Percentiles rank a stretch among this genome's conserved stretches.
Conservation (phyloP, 2,888 invertebrate species). For the Aquatica leii region DNA sequence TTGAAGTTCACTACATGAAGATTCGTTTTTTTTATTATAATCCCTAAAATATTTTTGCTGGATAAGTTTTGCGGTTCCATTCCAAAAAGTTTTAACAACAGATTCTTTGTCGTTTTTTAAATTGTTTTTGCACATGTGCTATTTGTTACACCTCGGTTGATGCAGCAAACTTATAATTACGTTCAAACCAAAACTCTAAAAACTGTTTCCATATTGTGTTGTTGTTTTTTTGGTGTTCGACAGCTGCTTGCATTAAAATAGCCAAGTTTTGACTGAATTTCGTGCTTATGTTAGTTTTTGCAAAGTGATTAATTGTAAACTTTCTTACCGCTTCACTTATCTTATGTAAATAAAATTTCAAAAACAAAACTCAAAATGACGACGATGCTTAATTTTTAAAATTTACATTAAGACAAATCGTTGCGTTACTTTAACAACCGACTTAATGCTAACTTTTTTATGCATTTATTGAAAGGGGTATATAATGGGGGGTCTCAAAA, state of each 20-base stretch:
- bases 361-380: too few species aligned
- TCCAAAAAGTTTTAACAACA: neutral
- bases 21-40: too few species aligned
- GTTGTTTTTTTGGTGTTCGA: neutral
- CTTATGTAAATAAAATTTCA: too few species aligned
- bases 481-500: too few species aligned
- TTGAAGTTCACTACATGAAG: too few species aligned
- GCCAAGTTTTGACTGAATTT: neutral
- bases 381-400: neutral
- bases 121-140: neutral
- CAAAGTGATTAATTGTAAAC: neutral
- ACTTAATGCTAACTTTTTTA: neutral
- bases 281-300: too few species aligned
- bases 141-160: neutral
- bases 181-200: too few species aligned
- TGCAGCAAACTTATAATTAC: neutral
- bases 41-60: neutral
- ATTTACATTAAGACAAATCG: neutral
- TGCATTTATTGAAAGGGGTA: too few species aligned
- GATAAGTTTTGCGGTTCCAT: too few species aligned
- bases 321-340: too few species aligned
- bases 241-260: neutral
- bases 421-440: neutral
- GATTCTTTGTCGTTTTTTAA: neutral
- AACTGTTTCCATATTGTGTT: too few species aligned